Conservation (phyloP, 2,113 vertebrate genomes). For the Cryptomyrus ogoouensis region DNA sequence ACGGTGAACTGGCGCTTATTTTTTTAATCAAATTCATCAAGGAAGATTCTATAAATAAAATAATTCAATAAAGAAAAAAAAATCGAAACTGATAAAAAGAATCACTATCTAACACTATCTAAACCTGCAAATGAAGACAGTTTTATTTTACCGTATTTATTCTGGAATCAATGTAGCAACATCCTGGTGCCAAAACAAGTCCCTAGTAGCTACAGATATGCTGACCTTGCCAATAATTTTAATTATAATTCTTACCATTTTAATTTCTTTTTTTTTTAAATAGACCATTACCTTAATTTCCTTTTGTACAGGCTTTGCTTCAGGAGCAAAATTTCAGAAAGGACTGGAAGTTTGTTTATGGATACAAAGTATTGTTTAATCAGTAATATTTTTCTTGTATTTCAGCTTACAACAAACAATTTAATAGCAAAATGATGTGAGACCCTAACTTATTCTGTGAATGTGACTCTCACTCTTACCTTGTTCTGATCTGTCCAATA, state of each 20-base stretch:
- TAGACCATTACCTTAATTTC: neutral
- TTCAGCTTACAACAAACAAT: neutral
- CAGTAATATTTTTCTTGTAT: neutral
- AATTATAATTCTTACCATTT: neutral
- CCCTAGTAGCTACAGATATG: neutral
- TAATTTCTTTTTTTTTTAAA: neutral
- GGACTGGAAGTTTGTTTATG: neutral
- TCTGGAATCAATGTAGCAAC: neutral
- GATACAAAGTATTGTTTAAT: neutral
- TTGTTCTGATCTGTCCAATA: constrained; percentile 98
- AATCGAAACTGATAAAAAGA: neutral
- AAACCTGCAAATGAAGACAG: neutral
- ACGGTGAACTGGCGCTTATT: neutral
- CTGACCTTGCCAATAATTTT: neutral
- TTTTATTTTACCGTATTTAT: neutral
- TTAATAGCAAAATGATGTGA: neutral
- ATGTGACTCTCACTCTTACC: constrained; percentile 56
- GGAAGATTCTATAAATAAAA: neutral
- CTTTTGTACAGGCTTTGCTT: neutral
- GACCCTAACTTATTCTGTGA: neutral
- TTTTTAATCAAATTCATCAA: neutral
- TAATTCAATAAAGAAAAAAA: neutral
- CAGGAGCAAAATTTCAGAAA: neutral
- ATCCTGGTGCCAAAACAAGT: neutral
- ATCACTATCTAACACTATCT: neutral